phyloP scores from a whole-genome alignment of 2,888 invertebrate genomes.

The Polydrusus tereticollis region DNA sequence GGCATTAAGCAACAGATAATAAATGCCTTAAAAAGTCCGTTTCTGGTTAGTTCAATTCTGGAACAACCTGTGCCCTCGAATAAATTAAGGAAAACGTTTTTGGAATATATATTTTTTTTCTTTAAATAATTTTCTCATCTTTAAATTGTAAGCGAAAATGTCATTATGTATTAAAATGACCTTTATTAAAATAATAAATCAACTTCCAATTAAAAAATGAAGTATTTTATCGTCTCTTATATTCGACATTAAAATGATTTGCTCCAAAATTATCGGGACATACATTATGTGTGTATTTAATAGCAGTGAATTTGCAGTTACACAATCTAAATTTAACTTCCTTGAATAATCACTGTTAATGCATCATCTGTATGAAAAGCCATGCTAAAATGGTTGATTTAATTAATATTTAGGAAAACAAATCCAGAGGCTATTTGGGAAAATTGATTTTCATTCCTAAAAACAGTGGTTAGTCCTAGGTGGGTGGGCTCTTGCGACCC shows the following conservation, averaged over 20 bases:
- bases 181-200: neutral
- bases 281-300: slow-evolving; percentile 1
- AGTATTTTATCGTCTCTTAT: no score
- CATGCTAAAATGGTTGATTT: slow-evolving; percentile 18
- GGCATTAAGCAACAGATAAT: no score
- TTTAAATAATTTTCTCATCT: no score
- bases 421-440: neutral
- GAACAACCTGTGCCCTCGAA: no score
- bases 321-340: slow-evolving; percentile 28
- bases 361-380: slow-evolving; percentile 21
- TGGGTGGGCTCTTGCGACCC: no score
- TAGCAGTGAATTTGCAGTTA: slow-evolving; percentile 11
- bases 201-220: no score
- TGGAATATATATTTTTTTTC: no score
- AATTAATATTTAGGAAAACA: slow-evolving; percentile 31
- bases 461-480: no score
- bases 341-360: slow-evolving; percentile 15
- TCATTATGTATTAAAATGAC: neutral
- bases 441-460: neutral
- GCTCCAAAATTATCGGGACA: neutral
- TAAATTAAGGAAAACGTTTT: no score
- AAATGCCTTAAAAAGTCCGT: no score
- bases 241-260: neutral
- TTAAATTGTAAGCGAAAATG: no score
- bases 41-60: no score